phyloP scores from a whole-genome alignment of 2,113 vertebrate species.

The Salvelinus sp. region DNA sequence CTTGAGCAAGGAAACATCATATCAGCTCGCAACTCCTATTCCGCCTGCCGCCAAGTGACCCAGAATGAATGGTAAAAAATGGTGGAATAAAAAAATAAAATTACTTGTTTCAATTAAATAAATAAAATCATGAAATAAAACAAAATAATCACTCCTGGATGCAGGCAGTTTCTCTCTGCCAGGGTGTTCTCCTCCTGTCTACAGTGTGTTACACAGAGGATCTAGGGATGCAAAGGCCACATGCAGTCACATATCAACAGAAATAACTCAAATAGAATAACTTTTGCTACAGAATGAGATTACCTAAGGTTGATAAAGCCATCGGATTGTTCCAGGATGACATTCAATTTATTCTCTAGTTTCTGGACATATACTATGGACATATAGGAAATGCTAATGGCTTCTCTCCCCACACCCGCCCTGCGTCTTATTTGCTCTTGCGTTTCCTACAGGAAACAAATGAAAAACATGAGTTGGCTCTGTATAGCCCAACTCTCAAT shows the following conservation, averaged over 20 bases:
- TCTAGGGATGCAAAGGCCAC: slow-evolving; percentile 26
- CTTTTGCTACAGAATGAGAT: slow-evolving; percentile 25
- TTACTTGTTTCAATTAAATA: slow-evolving; percentile 65
- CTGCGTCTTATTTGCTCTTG: slow-evolving; percentile 43
- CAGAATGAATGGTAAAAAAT: too few species aligned
- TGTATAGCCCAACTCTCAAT: slow-evolving; percentile 23
- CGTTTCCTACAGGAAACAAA: slow-evolving; percentile 49
- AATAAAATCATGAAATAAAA: slow-evolving; percentile 84
- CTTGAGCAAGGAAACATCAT: slow-evolving; percentile 83
- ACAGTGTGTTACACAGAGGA: slow-evolving; percentile 26
- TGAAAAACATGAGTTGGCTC: slow-evolving; percentile 61
- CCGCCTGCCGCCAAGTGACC: slow-evolving; percentile 27
- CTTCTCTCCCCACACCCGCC: too few species aligned
- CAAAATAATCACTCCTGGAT: slow-evolving; percentile 68
- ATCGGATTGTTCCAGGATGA: slow-evolving; percentile 36
- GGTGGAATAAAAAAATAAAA: slow-evolving; percentile 46
- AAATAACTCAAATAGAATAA: slow-evolving; percentile 26
- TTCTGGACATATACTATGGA: slow-evolving; percentile 31
- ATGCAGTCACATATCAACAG: too few species aligned
- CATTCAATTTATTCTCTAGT: slow-evolving; percentile 55
- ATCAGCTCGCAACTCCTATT: slow-evolving; percentile 77
- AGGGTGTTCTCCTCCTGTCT: not conserved
- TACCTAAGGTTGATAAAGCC: slow-evolving; percentile 36
- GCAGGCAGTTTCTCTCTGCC: not conserved
- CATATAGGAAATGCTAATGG: slow-evolving; percentile 51